Evolutionary conservation across 2,113 vertebrate species (phyloP), one percentile per base, ranked within the genome.

Genomic region (Phyllopteryx taeniolatus): DNA sequence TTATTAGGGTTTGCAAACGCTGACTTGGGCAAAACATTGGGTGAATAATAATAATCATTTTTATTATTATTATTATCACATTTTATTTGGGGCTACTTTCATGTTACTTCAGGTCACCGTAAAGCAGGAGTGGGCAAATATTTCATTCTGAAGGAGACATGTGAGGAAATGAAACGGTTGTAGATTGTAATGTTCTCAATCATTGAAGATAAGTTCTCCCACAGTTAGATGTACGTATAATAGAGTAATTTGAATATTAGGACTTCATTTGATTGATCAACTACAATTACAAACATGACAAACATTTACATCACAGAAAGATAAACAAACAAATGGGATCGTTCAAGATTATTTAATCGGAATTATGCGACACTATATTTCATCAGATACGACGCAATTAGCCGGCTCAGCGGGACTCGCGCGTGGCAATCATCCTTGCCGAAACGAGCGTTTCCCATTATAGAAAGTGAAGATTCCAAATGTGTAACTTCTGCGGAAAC

Each of bases 221-320:
- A 49, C 5, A 49, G 15, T 53, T 53, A 8, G 51, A 9, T 8
- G 14, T 6, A 19, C 20, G 27, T 27, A 27, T 27, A 22, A 56
- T 19, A 11, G 8, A 56, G 8, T 59, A 12, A 59, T 27, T 59
- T 33, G 2, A 61, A 61, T 61, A 15, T 31, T 59, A 0, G 6
- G 56, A n/a, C 59, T 22, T 11, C n/a, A 11, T 56, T 56, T 56
- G 8, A 56, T 56, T 22, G 53, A 10, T 11, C 20, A 22, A 20
- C 17, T 51, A 20, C 20, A 51, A 8, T 51, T 5, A 31, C 14
- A 61, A 61, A 61, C 59, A 35, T 95, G 94, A 96, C 94, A 95
- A 93, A 90, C 91, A 87, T 92, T 93, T 93, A 90, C 89, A 77
- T 69, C 70, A 76, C 65, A 66, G 88, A 90, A 90, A 92, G 92